Evolutionary conservation across 2,113 vertebrate species (phyloP), one percentile per base, ranked within the genome.

Genomic region (Eulacestoma nigropectus): DNA sequence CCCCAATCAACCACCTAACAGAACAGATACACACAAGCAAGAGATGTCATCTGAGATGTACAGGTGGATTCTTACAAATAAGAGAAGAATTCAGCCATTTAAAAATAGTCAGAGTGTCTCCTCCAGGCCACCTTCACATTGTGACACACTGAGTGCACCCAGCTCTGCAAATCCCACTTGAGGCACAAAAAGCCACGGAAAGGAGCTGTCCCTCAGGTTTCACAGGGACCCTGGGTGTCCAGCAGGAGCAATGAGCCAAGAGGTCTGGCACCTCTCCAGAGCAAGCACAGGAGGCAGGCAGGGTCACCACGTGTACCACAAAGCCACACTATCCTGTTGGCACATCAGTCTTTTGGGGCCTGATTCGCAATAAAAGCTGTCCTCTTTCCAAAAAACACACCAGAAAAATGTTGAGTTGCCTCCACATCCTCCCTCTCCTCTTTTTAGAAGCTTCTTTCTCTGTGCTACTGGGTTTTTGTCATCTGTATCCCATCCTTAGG

Each of bases 221-320:
- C 30, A 29, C 23, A 14, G 2, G 39, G 83, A 47, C 26, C 4
- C 33, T 39, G 21, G n/a, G 21, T 27, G 35, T 75, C 44, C 79
- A 55, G 11, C 50, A 74, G 50, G 20, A 73, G 25, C 20, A 63
- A 25, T 1, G 1, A 85, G 44, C 5, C 27, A 9, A 7, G 15
- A 86, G 30, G 4, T 62, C 3, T 53, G 16, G 4, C 15, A 33
- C 2, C 11, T 19, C 47, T 63, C 39, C 41, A 85, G 27, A 83
- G 27, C 52, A 60, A 35, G 9, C 57, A 35, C 1, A 2, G 53
- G 27, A 53, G 32, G 22, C 52, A 68, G 25, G 33, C 32, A 76
- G 19, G 7, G 8, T n/a, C 11, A 22, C 37, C 69, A n/a, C 0
- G 0, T 7, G 7, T n/a, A n/a, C n/a, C 6, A 56, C 7, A 32